Conservation (phyloP, 2,797 vertebrate species). For the Macroramphosus scolopax region DNA sequence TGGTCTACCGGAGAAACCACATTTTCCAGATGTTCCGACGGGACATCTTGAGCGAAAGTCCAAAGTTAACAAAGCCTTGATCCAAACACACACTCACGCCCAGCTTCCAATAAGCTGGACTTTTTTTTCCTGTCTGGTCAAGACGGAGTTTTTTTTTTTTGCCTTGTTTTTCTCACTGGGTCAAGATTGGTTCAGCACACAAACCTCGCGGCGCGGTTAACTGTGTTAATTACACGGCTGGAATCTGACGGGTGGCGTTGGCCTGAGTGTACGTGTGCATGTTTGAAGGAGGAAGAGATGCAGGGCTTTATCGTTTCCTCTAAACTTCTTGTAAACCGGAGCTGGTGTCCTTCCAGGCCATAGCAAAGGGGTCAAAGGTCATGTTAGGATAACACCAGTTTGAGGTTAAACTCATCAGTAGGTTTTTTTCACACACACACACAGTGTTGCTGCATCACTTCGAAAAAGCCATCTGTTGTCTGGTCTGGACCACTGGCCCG, state of each 20-base stretch:
- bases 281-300: no score
- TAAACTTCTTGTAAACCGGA: no score
- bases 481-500: slow-evolving; percentile 42
- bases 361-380: no score
- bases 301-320: no score
- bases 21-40: slow-evolving; percentile 65
- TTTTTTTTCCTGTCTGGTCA: slow-evolving; percentile 28
- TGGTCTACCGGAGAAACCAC: slow-evolving; percentile 44
- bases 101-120: slow-evolving; percentile 43
- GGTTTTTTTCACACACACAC: no score
- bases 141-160: slow-evolving; percentile 20
- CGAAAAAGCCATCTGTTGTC: slow-evolving; percentile 57
- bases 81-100: slow-evolving; percentile 44
- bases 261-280: no score
- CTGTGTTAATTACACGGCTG: no score
- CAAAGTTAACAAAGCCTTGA: slow-evolving; percentile 56
- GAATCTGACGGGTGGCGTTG: no score
- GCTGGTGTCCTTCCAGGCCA: no score
- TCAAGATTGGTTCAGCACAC: slow-evolving; percentile 17
- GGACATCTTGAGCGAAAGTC: slow-evolving; percentile 51
- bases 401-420: no score
- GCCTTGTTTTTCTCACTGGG: slow-evolving; percentile 16
- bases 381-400: no score
- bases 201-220: no score
- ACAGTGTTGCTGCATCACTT: slow-evolving; percentile 19